Evolutionary conservation across 1,140 invertebrate genomes (phyloP).

Genomic region (Drosophila paulistorum): DNA sequence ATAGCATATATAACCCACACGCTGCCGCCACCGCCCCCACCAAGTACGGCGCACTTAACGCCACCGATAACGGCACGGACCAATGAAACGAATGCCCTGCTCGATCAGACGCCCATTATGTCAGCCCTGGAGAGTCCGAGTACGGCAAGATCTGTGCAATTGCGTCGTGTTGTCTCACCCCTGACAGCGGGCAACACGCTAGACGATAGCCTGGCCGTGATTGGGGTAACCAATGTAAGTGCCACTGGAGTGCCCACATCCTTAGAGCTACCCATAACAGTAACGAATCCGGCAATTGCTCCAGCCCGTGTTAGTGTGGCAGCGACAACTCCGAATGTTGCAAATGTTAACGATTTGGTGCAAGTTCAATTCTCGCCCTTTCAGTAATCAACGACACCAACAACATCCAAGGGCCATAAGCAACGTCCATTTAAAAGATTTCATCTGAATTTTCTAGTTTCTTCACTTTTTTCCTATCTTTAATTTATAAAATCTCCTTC

Average conservation of each 20-base stretch:
- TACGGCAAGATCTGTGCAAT: conserved; percentile 25
- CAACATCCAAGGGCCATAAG: neutral
- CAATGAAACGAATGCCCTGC: conserved; percentile 88
- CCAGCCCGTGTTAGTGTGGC: conserved; percentile 48
- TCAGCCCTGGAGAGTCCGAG: conserved; percentile 88
- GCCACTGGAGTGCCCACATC: conserved; percentile 85
- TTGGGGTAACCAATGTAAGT: conserved; percentile 83
- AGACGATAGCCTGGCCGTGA: conserved; percentile 85
- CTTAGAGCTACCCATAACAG: conserved; percentile 87
- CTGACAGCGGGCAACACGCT: conserved; percentile 80
- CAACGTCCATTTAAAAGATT: neutral
- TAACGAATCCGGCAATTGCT: conserved; percentile 87
- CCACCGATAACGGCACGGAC: conserved; percentile 68
- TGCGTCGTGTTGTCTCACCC: conserved; percentile 44
- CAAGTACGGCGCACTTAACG: conserved; percentile 45
- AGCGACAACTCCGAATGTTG: neutral
- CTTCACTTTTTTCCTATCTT: neutral
- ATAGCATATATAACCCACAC: conserved; percentile 38
- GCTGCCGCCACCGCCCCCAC: conserved; percentile 31
- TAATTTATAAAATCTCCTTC: neutral
- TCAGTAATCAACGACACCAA: conserved; percentile 32
- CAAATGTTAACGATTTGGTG: conserved; percentile 3
- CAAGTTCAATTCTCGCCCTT: conserved; percentile 55
- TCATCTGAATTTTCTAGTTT: neutral
- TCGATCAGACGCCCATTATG: conserved; percentile 91